These are phyloP conservation scores for Acutogordius australiensis DNA, from an alignment of 2,888 invertebrate genomes.

Conservation along the genomic window DNA sequence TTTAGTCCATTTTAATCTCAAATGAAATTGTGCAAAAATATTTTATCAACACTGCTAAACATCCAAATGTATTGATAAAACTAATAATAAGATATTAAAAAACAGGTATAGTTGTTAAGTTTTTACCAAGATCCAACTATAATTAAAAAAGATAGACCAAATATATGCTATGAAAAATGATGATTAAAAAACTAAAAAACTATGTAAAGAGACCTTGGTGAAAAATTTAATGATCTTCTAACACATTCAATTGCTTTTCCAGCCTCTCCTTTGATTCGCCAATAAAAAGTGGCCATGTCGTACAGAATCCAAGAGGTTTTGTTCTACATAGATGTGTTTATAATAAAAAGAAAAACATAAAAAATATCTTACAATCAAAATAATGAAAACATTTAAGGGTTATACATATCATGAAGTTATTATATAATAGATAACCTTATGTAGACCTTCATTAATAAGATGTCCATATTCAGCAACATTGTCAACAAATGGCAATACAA, in stretches of 20 bases:
- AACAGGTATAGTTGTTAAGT: no score
- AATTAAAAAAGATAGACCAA: no score
- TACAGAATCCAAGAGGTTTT: constrained; percentile 46
- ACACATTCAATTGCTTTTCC: constrained; percentile 49
- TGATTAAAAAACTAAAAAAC: no score
- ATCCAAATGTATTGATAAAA: no score
- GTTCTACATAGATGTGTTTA: constrained; percentile 25
- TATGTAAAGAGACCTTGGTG: constrained; percentile 32
- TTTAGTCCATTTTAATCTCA: no score
- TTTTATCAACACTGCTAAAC: no score
- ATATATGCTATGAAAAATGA: no score
- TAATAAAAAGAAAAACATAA: background rate
- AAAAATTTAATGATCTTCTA: constrained; percentile 41
- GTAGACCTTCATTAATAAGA: background rate
- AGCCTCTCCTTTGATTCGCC: constrained; percentile 43
- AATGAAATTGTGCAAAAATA: no score
- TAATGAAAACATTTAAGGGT: background rate
- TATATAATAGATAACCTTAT: background rate
- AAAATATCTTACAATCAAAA: background rate
- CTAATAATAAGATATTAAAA: no score
- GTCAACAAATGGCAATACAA: constrained; percentile 1
- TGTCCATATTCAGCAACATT: constrained; percentile 1
- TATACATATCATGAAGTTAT: no score
- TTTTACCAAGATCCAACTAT: no score
- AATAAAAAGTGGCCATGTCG: constrained; percentile 46